These are phyloP conservation scores for Eulithis prunata DNA, from an alignment of 2,888 invertebrate genomes.

Conservation along the genomic window DNA sequence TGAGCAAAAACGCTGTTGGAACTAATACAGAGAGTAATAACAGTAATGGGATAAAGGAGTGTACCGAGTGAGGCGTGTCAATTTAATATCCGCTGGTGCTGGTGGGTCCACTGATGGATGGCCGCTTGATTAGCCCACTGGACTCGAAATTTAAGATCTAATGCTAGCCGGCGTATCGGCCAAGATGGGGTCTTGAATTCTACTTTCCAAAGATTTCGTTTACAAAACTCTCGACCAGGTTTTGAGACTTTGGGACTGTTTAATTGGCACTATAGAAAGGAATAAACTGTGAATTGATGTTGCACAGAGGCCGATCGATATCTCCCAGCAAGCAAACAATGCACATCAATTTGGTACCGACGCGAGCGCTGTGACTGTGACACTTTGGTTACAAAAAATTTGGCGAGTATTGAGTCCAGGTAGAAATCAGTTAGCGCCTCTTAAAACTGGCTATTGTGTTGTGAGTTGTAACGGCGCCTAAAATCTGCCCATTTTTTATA, in stretches of 20 bases:
- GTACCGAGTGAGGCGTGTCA: conserved; percentile 72
- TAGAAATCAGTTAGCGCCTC: conserved; percentile 70
- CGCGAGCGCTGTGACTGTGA: conserved; percentile 50
- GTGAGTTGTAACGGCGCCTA: conserved; percentile 67
- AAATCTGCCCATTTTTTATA: conserved; percentile 60
- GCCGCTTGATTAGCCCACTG: conserved; percentile 68
- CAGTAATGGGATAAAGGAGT: conserved; percentile 66
- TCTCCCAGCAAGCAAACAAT: conserved; percentile 61
- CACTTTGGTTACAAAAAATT: conserved; percentile 51
- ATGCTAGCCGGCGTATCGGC: conserved; percentile 48
- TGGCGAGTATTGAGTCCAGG: conserved; percentile 67
- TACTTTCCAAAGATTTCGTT: conserved; percentile 32
- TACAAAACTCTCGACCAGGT: conserved; percentile 34
- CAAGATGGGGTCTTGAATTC: conserved; percentile 47
- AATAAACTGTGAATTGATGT: conserved; percentile 48
- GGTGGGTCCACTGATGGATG: conserved; percentile 66
- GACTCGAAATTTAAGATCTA: conserved; percentile 57
- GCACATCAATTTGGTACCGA: conserved; percentile 68
- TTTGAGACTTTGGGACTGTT: conserved; percentile 32
- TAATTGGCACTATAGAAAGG: conserved; percentile 45
- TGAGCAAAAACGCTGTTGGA: conserved; percentile 46
- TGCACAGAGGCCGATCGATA: conserved; percentile 57
- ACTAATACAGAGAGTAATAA: conserved; percentile 54
- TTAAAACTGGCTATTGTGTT: conserved; percentile 67
- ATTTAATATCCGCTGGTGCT: conserved; percentile 77